Evolutionary conservation across 2,888 invertebrate genomes (phyloP).

Genomic region (Brachyopa scutellaris): DNA sequence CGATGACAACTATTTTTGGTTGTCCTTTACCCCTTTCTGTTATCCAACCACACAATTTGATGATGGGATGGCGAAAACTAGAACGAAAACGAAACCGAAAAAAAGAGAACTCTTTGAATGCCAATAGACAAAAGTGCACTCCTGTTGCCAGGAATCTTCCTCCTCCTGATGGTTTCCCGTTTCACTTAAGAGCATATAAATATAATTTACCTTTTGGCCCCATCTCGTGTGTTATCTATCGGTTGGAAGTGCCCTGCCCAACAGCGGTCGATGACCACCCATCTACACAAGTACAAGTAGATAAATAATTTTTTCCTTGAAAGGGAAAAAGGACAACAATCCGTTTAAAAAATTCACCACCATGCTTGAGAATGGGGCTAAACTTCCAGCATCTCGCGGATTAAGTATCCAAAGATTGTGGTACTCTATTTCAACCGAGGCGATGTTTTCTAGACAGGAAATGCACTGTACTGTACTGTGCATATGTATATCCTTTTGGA

Average conservation of each 20-base stretch:
- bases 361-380: constrained; percentile 3
- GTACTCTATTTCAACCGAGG: constrained; percentile 27
- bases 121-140: constrained; percentile 32
- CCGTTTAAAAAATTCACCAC: constrained; percentile 63
- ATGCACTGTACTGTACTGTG: constrained; percentile 47
- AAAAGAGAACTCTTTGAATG: constrained; percentile 14
- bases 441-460: constrained; percentile 18
- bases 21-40: constrained; percentile 21
- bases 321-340: constrained; percentile 50
- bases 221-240: constrained; percentile 53
- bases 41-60: constrained; percentile 35
- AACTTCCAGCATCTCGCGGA: constrained; percentile 1
- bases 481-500: constrained; percentile 37
- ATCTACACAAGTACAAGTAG: constrained; percentile 32
- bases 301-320: constrained; percentile 48
- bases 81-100: neutral
- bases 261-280: constrained; percentile 4
- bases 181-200: constrained; percentile 60
- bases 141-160: constrained; percentile 12
- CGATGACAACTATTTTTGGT: constrained; percentile 46
- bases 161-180: constrained; percentile 37
- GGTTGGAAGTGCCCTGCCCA: neutral
- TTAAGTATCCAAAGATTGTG: constrained; percentile 37
- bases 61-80: constrained; percentile 2
- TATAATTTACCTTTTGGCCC: constrained; percentile 53